A percentile compares a stretch with the other conserved stretches of the same genome.
phyloP scores from a whole-genome alignment of 1,140 invertebrate genomes.

The Euura lappo region DNA sequence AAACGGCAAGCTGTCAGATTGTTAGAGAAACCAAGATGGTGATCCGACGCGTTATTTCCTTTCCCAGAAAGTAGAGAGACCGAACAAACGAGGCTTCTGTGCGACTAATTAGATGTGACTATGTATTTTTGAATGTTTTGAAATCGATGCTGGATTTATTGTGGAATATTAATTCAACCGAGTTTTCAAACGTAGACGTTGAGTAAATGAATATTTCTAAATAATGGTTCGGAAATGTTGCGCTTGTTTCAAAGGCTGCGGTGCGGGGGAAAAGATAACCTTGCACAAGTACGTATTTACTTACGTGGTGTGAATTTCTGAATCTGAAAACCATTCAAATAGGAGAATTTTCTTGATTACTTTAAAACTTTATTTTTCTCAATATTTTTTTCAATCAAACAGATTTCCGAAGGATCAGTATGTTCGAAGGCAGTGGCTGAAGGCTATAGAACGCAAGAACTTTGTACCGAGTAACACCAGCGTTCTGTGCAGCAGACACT shows the following conservation, averaged over 20 bases:
- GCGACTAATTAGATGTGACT: not conserved
- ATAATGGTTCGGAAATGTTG: constrained; percentile 1
- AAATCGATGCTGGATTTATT: not conserved
- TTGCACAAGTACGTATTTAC: not conserved
- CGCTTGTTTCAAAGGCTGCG: constrained; percentile 5
- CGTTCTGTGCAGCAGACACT: constrained; percentile 1
- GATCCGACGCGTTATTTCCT: not conserved
- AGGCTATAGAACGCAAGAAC: not conserved
- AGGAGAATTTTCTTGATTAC: too few species aligned
- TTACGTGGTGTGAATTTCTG: not conserved
- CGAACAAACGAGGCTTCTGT: too few species aligned
- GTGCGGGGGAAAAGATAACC: not conserved
- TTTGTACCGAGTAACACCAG: not conserved
- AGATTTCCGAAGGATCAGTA: not conserved
- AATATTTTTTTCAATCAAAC: not conserved
- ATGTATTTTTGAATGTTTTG: not conserved
- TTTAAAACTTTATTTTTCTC: too few species aligned
- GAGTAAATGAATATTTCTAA: too few species aligned
- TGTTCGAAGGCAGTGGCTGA: not conserved
- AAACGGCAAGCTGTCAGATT: not conserved
- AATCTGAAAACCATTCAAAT: not conserved
- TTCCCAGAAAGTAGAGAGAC: not conserved
- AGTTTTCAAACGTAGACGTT: too few species aligned
- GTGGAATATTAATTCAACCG: too few species aligned
- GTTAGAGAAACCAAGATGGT: not conserved